Base-by-base conservation (phyloP, 2,797 vertebrate genomes). In the Betta splendens region DNA sequence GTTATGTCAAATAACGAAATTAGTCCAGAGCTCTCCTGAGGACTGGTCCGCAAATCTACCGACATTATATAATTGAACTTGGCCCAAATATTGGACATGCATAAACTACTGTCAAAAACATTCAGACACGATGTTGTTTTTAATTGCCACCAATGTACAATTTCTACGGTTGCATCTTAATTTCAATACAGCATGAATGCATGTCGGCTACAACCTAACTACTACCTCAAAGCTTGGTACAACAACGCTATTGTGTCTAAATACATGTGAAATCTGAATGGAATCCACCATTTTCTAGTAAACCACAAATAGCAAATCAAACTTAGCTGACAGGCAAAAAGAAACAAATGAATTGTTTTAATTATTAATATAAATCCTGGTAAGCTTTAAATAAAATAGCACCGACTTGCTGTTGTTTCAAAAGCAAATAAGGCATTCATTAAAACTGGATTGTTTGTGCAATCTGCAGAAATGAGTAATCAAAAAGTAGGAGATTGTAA, bases 331-430 rank as follows among this genome's bases (percentile, higher is more conserved):
- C 5, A 47, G 17, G 15, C 1, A 64, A 39, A 74, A 64, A 36
- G 13, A 61, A 68, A 2, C 22, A 12, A 0, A 38, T 26, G n/a
- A n/a, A n/a, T n/a, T n/a, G n/a, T n/a, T n/a, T n/a, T n/a, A n/a
- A n/a, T n/a, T n/a, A n/a, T n/a, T n/a, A n/a, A n/a, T n/a, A n/a
- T n/a, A n/a, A n/a, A n/a, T n/a, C n/a, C n/a, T 1, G 58, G 63
- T 32, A 57, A 59, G 53, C 50, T 43, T 54, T 38, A 40, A 9
- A 58, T 49, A 13, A 44, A 64, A 43, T 26, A 3, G 33, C 8
- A 31, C 45, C 51, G n/a, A 29, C 9, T 12, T 31, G 38, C 36
- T 10, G 33, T 31, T 40, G 20, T 23, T 20, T 52, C 23, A 58
- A 47, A 31, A 18, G 20, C 16, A 48, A 11, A 40, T 6, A 2